Conservation (phyloP, 1,140 invertebrate genomes). For the Callitettix versicolor region DNA sequence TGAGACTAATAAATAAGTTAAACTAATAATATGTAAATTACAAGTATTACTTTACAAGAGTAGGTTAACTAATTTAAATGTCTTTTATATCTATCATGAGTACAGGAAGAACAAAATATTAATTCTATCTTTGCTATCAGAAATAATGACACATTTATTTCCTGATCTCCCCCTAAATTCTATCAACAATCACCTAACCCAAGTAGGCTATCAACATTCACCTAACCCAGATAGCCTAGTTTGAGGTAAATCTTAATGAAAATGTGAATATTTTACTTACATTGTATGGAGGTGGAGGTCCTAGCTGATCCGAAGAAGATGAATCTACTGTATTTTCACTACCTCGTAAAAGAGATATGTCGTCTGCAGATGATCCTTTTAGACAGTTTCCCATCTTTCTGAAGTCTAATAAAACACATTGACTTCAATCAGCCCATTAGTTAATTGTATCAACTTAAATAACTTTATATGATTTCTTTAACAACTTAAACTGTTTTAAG, state of each 20-base stretch:
- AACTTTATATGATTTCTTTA: too few relatives aligned
- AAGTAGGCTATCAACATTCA: neutral
- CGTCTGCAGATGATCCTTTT: conserved; percentile 46
- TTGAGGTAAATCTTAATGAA: neutral
- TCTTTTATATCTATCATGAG: too few relatives aligned
- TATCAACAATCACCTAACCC: conserved; percentile 10
- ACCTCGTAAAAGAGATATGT: conserved; percentile 46
- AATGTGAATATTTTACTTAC: conserved; percentile 25
- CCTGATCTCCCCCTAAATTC: neutral
- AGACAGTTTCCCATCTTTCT: conserved; percentile 49
- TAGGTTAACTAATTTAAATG: too few relatives aligned
- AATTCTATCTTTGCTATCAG: too few relatives aligned
- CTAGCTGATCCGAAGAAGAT: conserved; percentile 37
- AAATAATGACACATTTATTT: neutral
- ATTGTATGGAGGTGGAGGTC: conserved; percentile 38
- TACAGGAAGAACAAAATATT: too few relatives aligned
- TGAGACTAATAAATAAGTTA: too few relatives aligned
- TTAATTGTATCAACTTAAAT: too few relatives aligned
- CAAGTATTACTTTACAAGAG: too few relatives aligned
- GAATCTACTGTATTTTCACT: conserved; percentile 40
- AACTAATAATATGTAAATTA: too few relatives aligned
- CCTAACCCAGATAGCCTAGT: neutral
- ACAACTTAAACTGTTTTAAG: too few relatives aligned
- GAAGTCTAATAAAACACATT: too few relatives aligned
- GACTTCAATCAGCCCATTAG: too few relatives aligned